Evolutionary conservation across 2,888 invertebrate genomes (phyloP), one percentile per base, ranked within the genome.

Genomic region (Ferrisia virgata): DNA sequence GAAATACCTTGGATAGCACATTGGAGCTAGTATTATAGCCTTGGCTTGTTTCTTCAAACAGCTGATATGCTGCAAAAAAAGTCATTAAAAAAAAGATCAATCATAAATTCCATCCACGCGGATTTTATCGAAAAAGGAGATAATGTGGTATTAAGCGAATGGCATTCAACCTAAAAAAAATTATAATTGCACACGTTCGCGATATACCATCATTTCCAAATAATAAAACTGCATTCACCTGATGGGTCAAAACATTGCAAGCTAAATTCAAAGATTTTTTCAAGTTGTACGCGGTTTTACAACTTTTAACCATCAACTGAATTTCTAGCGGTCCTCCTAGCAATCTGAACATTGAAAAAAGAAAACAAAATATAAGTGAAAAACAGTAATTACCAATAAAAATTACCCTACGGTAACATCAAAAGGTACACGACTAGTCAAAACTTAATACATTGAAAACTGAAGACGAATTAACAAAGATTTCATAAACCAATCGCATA

Each of bases 1-100:
- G 89, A 95, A 92, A 89, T 94, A 93, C 86, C 96, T 89, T 39
- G 95, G 94, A 86, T 94, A 91, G 39, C 94, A 92, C 28, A 93
- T 90, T 79, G 93, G 92, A 1, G 93, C 91, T 86, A 91, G 91
- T 2, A 92, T 90, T 47, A 93, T 89, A n/a, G 92, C 89, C 86
- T 92, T 91, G 31, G 92, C 91, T 87, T 92, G 91, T 25, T 91
- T 91, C 76, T 92, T 90, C 31, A 93, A 85, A 58, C 87, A 87
- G 28, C 88, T 87, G 39, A 89, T 87, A 85, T 88, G 88, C 88
- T 88, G 85, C 15, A 87, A 86, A 76, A 81, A 76, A 40, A 69
- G 83, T 43, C n/a, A 31, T 58, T n/a, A 86, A 8, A n/a, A 39
- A 83, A 39, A 36, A 18, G 13, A 64, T 1, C n/a, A 84, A 80